Evolutionary conservation across 2,113 vertebrate species (phyloP).

Genomic region (Catagonus wagneri): DNA sequence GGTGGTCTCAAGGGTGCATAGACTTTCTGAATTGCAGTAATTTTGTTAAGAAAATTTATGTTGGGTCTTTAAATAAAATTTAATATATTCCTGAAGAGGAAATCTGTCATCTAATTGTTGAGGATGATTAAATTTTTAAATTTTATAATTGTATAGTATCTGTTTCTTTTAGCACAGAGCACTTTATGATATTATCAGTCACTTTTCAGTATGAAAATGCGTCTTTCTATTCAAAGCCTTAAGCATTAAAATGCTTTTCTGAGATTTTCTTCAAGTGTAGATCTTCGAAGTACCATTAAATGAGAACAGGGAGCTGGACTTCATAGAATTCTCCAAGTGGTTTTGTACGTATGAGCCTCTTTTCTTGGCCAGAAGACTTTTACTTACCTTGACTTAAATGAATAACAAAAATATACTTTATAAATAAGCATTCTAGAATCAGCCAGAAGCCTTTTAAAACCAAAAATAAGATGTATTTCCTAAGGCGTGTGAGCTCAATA

Average conservation of each 20-base stretch:
- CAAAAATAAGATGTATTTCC: constrained; percentile 41
- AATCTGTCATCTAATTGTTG: constrained; percentile 28
- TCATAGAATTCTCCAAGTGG: constrained; percentile 38
- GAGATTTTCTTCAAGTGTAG: not conserved
- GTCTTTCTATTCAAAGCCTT: not conserved
- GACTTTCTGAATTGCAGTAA: constrained; percentile 50
- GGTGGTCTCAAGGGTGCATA: not conserved
- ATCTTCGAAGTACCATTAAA: constrained; percentile 47
- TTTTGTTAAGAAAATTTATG: constrained; percentile 3
- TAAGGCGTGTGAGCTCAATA: constrained; percentile 60
- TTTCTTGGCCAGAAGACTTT: constrained; percentile 2
- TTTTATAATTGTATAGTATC: constrained; percentile 19
- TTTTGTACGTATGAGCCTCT: not conserved
- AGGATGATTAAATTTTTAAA: not conserved
- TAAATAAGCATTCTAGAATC: constrained; percentile 40
- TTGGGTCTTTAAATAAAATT: constrained; percentile 44
- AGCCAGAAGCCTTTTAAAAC: constrained; percentile 8
- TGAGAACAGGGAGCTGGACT: constrained; percentile 32
- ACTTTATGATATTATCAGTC: not conserved
- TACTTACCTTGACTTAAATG: not conserved
- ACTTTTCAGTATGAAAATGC: not conserved
- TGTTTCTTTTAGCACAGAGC: not conserved
- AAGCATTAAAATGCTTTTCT: not conserved
- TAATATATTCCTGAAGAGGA: constrained; percentile 39
- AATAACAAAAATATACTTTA: not conserved